Base-by-base conservation (phyloP, 2,113 vertebrate species). In the Vanacampus margaritifer region DNA sequence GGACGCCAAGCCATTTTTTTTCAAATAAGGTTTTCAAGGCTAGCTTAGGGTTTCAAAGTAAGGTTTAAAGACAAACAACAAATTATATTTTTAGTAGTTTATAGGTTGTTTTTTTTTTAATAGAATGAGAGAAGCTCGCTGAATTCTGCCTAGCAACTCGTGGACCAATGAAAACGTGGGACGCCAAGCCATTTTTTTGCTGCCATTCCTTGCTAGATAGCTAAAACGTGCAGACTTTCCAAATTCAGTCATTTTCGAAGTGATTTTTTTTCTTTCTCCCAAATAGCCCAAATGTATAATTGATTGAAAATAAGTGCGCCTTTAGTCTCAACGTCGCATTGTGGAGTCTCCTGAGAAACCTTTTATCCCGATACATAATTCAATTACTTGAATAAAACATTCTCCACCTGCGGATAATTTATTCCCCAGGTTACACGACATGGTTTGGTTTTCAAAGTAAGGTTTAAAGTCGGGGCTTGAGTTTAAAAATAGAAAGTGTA, bases 301-400 rank as follows among this genome's bases (percentile, higher is more conserved):
- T 62, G 39, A 62, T 43, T 17, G 14, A 43, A 62, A 62, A 62
- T 43, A 62, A 62, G 60, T 43, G 60, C 54, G 39, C 60, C 39
- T 37, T 62, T 62, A 43, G 60, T 62, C 37, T 62, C 37, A 39
- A 43, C 7, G n/a, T 62, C 17, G 37, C 37, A 62, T 62, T 62
- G 39, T 62, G 23, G 21, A 62, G 23, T 14, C 60, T 57, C 39
- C 39, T 26, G 60, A 62, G 39, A 62, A 62, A 13, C 60, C 39
- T 62, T 62, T 62, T 62, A 62, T 62, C 23, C 23, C n/a, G 14
- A 62, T 62, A 62, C 60, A 62, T 62, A 62, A 62, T 62, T 62
- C 23, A 62, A 62, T 62, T 62, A 62, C 13, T 39, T 62, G 23
- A 62, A 62, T 62, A 62, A 62, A 62, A 62, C 60, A 62, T 62